phyloP scores from a whole-genome alignment of 1,140 invertebrate genomes.

The Nebria ingens region DNA sequence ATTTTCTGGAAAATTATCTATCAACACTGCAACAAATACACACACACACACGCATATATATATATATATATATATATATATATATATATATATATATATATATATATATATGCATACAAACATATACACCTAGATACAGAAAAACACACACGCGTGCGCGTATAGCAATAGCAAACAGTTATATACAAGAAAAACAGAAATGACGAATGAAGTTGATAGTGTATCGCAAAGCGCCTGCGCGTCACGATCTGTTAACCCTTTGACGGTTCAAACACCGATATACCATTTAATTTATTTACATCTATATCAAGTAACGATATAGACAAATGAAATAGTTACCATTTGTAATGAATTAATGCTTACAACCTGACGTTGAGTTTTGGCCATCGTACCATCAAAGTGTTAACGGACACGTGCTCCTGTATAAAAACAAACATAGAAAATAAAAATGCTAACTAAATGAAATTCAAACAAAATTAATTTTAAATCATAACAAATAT shows the following conservation, averaged over 20 bases:
- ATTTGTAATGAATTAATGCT: neutral
- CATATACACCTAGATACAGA: neutral
- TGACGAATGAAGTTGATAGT: too few species aligned
- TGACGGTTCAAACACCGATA: neutral
- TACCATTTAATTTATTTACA: neutral
- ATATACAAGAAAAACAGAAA: too few species aligned
- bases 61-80: neutral
- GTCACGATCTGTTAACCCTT: neutral
- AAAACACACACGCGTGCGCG: too few species aligned
- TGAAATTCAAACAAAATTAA: too few species aligned
- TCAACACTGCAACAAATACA: too few species aligned
- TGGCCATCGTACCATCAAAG: neutral
- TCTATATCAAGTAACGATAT: neutral
- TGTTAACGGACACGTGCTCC: conserved; percentile 2
- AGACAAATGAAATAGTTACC: neutral
- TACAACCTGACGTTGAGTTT: neutral
- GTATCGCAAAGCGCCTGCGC: too few species aligned
- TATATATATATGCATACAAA: neutral
- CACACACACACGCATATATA: too few species aligned
- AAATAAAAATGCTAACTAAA: neutral
- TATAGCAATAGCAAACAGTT: too few species aligned
- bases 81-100: neutral
- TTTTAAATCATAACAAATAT: neutral
- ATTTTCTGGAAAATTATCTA: too few species aligned
- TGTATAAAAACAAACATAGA: neutral